phyloP scores from a whole-genome alignment of 2,113 vertebrate genomes.

The Equus przewalskii region DNA sequence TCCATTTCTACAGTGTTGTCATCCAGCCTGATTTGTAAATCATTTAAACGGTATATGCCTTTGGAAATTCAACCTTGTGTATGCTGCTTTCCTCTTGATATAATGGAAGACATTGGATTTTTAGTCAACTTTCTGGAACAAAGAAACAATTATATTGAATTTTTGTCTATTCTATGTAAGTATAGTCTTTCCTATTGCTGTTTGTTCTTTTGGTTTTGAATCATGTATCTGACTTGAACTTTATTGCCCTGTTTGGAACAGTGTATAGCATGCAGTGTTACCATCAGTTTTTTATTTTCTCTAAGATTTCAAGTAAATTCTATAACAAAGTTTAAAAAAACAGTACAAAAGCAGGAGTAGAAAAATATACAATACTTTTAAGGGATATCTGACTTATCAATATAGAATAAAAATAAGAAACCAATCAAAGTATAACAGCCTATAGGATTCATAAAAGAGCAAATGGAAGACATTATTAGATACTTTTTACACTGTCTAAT shows the following conservation, averaged over 20 bases:
- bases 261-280: not conserved
- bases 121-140: conserved; percentile 48
- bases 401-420: conserved; percentile 31
- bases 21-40: conserved; percentile 24
- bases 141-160: conserved; percentile 8
- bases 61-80: not conserved
- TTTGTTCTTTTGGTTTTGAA: conserved; percentile 61
- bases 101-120: conserved; percentile 71
- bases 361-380: conserved; percentile 6
- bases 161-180: conserved; percentile 30
- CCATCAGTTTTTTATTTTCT: conserved; percentile 20
- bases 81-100: not conserved
- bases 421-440: conserved; percentile 42
- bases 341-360: not conserved
- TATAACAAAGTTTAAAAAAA: not conserved
- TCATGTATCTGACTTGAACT: conserved; percentile 39
- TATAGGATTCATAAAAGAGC: conserved; percentile 20
- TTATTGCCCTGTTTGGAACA: not conserved
- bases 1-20: not conserved
- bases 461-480: not conserved
- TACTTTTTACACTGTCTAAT: not conserved
- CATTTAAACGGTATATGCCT: not conserved
- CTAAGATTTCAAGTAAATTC: conserved; percentile 55
- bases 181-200: not conserved
- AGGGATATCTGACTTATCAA: conserved; percentile 23